These are phyloP conservation scores for Pseudomyrmex sp. DNA, from an alignment of 1,140 invertebrate species.

Conservation along the genomic window DNA sequence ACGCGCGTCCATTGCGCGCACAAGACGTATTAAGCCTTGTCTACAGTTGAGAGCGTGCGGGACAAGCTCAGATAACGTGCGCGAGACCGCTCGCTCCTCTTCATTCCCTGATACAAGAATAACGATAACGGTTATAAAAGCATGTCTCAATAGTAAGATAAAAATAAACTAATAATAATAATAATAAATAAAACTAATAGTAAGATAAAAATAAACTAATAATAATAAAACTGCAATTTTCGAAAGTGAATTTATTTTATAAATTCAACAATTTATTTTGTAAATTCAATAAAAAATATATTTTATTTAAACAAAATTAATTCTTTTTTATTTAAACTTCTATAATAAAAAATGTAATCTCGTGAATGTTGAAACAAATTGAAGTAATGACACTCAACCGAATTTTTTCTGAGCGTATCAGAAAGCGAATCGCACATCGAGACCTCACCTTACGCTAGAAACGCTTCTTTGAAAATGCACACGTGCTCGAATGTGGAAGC, in stretches of 20 bases:
- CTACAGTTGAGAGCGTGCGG: slow-evolving; percentile 18
- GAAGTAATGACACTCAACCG: neutral
- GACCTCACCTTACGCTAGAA: slow-evolving; percentile 19
- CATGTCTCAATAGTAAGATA: neutral
- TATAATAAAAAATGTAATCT: too few species aligned
- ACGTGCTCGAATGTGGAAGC: slow-evolving; percentile 24
- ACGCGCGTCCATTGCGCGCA: slow-evolving; percentile 59
- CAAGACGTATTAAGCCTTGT: slow-evolving; percentile 49
- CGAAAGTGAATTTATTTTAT: too few species aligned
- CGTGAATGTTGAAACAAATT: neutral
- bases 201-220: neutral
- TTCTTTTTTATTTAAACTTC: too few species aligned
- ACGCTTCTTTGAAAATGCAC: neutral
- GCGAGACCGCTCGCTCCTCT: slow-evolving; percentile 5
- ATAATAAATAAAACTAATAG: too few species aligned
- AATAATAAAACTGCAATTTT: too few species aligned
- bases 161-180: neutral
- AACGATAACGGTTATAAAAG: slow-evolving; percentile 10
- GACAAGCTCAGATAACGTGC: slow-evolving; percentile 18
- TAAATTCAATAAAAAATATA: too few species aligned
- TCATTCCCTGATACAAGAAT: neutral
- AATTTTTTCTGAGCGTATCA: neutral
- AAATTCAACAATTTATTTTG: too few species aligned
- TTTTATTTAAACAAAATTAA: too few species aligned
- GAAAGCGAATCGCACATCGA: neutral